These are phyloP conservation scores for Patella pellucida DNA, from an alignment of 2,888 invertebrate genomes.

Conservation along the genomic window DNA sequence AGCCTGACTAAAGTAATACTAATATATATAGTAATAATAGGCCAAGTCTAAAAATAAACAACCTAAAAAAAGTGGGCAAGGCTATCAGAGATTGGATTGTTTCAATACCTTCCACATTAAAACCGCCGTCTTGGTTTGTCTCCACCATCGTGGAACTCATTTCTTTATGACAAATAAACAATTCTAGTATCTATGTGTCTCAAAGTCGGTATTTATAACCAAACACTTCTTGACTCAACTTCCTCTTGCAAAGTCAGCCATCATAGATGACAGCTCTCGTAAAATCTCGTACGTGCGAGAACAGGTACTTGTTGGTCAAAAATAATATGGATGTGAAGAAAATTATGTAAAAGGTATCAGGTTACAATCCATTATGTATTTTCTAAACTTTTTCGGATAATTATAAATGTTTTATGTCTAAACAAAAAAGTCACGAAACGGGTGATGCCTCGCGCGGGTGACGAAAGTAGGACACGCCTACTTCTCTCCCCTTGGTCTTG, in stretches of 20 bases:
- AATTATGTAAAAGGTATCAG: too few relatives aligned
- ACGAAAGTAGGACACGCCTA: constrained; percentile 6
- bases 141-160: constrained; percentile 24
- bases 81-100: not conserved
- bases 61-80: too few relatives aligned
- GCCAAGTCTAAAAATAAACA: too few relatives aligned
- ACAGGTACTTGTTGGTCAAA: not conserved
- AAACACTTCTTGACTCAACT: constrained; percentile 13
- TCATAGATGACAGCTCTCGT: constrained; percentile 20
- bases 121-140: constrained; percentile 19
- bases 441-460: not conserved
- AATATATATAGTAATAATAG: too few relatives aligned
- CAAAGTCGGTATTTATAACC: too few relatives aligned
- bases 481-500: not conserved
- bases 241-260: constrained; percentile 21
- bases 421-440: too few relatives aligned
- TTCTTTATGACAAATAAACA: not conserved
- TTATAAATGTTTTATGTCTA: too few relatives aligned
- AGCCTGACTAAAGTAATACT: too few relatives aligned
- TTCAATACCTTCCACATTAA: constrained; percentile 20
- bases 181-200: too few relatives aligned
- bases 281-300: constrained; percentile 14
- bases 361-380: too few relatives aligned
- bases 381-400: too few relatives aligned
- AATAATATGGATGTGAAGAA: not conserved